A percentile compares a stretch with the other conserved stretches of the same genome.
phyloP scores from a whole-genome alignment of 2,113 vertebrate species.

The Melanerpes formicivorus region DNA sequence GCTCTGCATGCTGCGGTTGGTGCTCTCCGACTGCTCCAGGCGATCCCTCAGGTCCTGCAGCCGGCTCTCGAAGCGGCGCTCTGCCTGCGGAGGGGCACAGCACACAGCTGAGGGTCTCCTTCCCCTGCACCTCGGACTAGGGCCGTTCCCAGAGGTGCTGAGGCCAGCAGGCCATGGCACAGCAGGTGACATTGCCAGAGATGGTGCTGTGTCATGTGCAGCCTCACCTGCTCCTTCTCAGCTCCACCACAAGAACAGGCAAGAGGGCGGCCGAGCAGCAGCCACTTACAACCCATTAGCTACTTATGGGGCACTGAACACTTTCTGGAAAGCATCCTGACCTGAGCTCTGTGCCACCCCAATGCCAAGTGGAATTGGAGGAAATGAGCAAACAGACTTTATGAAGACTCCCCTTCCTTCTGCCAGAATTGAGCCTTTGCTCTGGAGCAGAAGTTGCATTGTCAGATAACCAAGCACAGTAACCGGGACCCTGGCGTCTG shows the following conservation, averaged over 20 bases:
- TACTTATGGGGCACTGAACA: background rate
- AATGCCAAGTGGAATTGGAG: background rate
- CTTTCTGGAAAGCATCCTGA: background rate
- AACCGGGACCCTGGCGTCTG: background rate
- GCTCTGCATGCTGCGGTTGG: slow-evolving; percentile 94
- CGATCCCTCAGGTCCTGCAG: slow-evolving; percentile 91
- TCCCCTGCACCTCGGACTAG: rapidly evolving
- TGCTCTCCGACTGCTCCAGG: slow-evolving; percentile 91
- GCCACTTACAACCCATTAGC: background rate
- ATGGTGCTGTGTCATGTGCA: background rate
- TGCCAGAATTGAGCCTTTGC: background rate
- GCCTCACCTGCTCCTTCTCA: background rate
- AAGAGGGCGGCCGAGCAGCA: background rate
- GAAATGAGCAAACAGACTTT: background rate
- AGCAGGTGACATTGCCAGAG: background rate
- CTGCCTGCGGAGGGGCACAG: slow-evolving; percentile 70
- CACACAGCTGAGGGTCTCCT: background rate
- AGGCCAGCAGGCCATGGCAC: background rate
- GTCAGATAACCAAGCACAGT: background rate
- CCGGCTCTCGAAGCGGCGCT: slow-evolving; percentile 84
- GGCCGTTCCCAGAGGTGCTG: background rate
- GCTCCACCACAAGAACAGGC: background rate
- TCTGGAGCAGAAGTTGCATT: background rate
- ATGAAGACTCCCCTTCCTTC: background rate
- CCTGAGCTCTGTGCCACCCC: background rate